phyloP scores from a whole-genome alignment of 1,140 invertebrate species.

The Saccostrea echinata region DNA sequence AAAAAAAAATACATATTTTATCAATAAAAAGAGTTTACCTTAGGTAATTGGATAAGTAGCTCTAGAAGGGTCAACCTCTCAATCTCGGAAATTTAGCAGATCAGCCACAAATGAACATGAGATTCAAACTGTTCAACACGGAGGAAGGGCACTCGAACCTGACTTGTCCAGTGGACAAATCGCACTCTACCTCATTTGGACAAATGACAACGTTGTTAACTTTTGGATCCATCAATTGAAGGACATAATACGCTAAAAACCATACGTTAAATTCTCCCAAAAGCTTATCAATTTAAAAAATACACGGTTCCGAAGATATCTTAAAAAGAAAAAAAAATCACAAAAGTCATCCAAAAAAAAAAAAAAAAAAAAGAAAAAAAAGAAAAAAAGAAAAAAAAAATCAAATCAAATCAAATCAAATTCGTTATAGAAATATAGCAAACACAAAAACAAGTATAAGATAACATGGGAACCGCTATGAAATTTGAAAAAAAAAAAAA shows the following conservation, averaged over 20 bases:
- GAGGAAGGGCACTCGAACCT: not conserved
- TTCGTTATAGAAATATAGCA: not conserved
- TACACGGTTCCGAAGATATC: not conserved
- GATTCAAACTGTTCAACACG: not conserved
- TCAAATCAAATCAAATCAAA: not conserved
- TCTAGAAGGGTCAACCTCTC: not conserved
- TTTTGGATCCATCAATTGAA: not conserved
- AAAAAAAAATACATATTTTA: no score
- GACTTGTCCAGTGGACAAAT: not conserved
- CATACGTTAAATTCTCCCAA: not conserved
- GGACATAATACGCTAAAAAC: no score
- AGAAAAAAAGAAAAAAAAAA: no score
- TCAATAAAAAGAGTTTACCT: no score
- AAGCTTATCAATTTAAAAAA: not conserved
- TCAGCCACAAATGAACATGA: not conserved
- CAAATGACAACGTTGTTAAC: not conserved
- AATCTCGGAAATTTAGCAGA: not conserved
- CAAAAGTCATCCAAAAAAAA: not conserved
- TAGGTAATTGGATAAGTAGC: no score
- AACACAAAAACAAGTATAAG: not conserved
- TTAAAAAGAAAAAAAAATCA: slow-evolving; percentile 8
- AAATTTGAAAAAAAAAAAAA: no score
- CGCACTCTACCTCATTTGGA: not conserved
- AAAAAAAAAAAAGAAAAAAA: no score
- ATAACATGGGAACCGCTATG: not conserved